A percentile compares a stretch with the other conserved stretches of the same genome.
These are phyloP conservation scores for Myotis yumanensis DNA, from an alignment of 2,113 vertebrate species.

Conservation along the genomic window DNA sequence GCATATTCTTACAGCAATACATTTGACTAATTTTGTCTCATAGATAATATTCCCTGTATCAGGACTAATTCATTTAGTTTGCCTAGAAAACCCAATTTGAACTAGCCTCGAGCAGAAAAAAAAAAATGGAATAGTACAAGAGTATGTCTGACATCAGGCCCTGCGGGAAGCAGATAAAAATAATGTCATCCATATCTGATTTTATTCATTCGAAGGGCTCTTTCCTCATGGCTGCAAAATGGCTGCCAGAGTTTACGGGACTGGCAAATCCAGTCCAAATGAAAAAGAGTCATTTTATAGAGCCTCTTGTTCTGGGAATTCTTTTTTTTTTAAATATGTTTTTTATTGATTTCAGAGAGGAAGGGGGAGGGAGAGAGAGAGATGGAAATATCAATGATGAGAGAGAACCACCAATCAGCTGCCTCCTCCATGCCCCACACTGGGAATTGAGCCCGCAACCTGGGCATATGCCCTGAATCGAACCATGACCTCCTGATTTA, in stretches of 20 bases:
- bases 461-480: no score
- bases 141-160: neutral
- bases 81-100: conserved; percentile 21
- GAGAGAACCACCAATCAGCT: no score
- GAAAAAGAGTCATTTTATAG: neutral
- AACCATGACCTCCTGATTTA: no score
- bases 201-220: neutral
- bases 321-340: neutral
- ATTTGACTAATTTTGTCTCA: neutral
- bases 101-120: neutral
- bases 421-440: no score
- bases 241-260: neutral
- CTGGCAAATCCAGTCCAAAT: neutral
- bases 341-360: no score
- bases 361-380: no score
- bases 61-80: neutral
- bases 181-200: neutral
- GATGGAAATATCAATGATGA: no score
- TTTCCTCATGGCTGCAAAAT: neutral
- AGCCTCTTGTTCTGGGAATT: neutral
- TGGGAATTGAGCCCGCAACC: no score
- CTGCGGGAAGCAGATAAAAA: neutral
- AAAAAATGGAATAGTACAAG: neutral
- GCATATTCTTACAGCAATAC: neutral
- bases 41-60: neutral